Evolutionary conservation across 2,113 vertebrate species (phyloP), one percentile per base, ranked within the genome.

Genomic region (Furnarius figulus): DNA sequence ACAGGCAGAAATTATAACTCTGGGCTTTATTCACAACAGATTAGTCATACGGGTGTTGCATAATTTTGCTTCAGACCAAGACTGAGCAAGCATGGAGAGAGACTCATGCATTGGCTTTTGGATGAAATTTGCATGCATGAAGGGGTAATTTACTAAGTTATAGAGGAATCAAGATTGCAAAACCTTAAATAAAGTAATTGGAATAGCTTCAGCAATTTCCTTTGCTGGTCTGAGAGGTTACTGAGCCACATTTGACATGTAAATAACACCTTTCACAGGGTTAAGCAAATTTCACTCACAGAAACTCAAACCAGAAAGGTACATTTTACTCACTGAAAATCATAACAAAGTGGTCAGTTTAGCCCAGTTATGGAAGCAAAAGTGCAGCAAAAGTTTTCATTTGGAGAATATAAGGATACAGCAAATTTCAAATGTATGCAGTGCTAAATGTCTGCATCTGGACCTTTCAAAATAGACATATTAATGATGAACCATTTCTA

Each of bases 1-100:
- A 85, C 80, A 94, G 71, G 72, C 85, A 92, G 73, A 81, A 87
- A 96, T 94, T 96, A 82, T 58, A 92, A 94, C 53, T 85, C 83
- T 75, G 76, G 61, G 80, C 52, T 95, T 95, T 83, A 63, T 82
- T 95, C 76, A 89, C 70, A 95, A 85, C 82, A 92, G 87, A 96
- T 96, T 87, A 94, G 83, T 89, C 94, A 93, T 85, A 63, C 0
- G 19, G 30, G 19, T 42, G 67, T 96, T 96, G 73, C 83, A 92
- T 93, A 94, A 97, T 67, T 89, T 85, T 75, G 9, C 49, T 85
- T 85, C 62, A 79, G 65, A 91, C 44, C 85, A 84, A 77, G 56
- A 88, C 67, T 9, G 68, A 49, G 55, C 53, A 95, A 88, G 59
- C 15, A 33, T 52, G n/a, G 56, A 89, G 35, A 85, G n/a, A 90